Evolutionary conservation across 2,113 vertebrate genomes (phyloP).

Genomic region (Mixornis gularis): DNA sequence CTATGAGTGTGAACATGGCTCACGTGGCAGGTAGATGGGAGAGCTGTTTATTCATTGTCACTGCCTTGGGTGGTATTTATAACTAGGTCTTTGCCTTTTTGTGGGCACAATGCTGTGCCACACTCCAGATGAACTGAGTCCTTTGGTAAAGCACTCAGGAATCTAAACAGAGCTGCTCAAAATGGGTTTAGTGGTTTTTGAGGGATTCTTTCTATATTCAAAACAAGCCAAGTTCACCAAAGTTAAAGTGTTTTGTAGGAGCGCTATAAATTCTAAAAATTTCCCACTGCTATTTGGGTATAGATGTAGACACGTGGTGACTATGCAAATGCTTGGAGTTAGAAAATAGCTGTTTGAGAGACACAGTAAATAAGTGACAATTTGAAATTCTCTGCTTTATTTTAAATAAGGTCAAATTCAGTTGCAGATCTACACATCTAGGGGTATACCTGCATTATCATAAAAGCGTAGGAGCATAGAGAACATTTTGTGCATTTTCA

Average conservation of each 20-base stretch:
- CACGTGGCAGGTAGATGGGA: not conserved
- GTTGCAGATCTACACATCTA: not conserved
- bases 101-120: not conserved
- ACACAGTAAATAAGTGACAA: not conserved
- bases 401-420: not conserved
- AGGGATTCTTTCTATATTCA: not conserved
- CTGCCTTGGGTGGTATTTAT: not conserved
- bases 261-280: not conserved
- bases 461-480: not conserved
- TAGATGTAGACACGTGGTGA: not conserved
- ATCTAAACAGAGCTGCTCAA: not conserved
- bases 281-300: not conserved
- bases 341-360: not conserved
- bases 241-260: not conserved
- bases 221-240: not conserved
- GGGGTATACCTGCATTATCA: not conserved
- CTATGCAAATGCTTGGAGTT: not conserved
- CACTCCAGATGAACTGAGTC: not conserved
- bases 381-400: not conserved
- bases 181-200: not conserved
- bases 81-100: not conserved
- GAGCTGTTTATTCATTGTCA: not conserved
- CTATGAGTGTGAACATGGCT: rapidly evolving
- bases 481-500: not conserved
- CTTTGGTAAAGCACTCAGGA: not conserved